A percentile compares a stretch with the other conserved stretches of the same genome.
phyloP scores from a whole-genome alignment of 1,140 invertebrate species.

The Helicorthomorpha holstii region DNA sequence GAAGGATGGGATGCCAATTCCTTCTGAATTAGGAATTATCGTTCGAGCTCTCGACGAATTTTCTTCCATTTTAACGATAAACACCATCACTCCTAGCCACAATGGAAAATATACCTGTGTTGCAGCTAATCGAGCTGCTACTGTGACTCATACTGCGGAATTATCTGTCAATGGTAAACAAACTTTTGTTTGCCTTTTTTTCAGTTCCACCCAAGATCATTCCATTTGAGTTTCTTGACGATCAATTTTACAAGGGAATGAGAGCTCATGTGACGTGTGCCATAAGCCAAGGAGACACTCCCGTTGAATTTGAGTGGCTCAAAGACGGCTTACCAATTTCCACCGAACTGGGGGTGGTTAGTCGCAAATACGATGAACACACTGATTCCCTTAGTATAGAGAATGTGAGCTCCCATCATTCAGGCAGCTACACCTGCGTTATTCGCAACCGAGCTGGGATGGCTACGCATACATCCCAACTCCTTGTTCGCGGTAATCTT shows the following conservation, averaged over 20 bases:
- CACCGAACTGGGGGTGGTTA: constrained; percentile 32
- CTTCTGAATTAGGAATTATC: background rate
- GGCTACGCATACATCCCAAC: constrained; percentile 22
- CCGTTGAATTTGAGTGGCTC: constrained; percentile 60
- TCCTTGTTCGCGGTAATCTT: constrained; percentile 25
- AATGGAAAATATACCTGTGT: constrained; percentile 22
- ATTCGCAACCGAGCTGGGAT: constrained; percentile 33
- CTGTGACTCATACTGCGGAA: constrained; percentile 22
- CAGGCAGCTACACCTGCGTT: constrained; percentile 75
- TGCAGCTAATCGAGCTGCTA: constrained; percentile 21
- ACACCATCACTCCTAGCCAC: constrained; percentile 20
- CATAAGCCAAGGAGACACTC: constrained; percentile 82
- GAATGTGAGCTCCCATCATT: constrained; percentile 57
- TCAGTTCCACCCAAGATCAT: constrained; percentile 33
- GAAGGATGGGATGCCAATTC: constrained; percentile 26
- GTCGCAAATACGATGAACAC: constrained; percentile 60
- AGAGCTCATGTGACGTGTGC: constrained; percentile 59
- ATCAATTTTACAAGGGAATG: constrained; percentile 25
- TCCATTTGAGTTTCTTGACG: constrained; percentile 37
- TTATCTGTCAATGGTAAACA: constrained; percentile 28
- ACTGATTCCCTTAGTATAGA: constrained; percentile 76
- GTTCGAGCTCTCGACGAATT: constrained; percentile 18
- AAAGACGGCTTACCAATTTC: constrained; percentile 46
- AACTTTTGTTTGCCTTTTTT: constrained; percentile 23
- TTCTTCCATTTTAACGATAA: constrained; percentile 20